These are phyloP conservation scores for Isaurus tuberculatus DNA, from an alignment of 92 coral and sea anemone species.

Conservation along the genomic window DNA sequence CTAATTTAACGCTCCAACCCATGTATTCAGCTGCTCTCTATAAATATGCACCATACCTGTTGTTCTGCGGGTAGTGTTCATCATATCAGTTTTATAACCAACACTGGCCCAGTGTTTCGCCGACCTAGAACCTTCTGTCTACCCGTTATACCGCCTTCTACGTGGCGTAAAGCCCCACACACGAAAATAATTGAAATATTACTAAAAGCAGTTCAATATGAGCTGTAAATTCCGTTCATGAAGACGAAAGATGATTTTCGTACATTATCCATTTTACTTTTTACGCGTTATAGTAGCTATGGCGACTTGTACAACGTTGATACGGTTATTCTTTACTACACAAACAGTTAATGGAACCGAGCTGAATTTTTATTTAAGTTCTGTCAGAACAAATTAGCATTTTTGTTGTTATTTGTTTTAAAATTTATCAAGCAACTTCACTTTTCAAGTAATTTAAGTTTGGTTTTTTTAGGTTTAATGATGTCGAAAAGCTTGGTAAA, in stretches of 20 bases:
- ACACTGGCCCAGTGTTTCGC: neutral
- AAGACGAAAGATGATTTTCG: neutral
- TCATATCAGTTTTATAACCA: neutral
- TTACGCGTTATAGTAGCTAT: neutral
- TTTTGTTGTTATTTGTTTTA: slow-evolving; percentile 44
- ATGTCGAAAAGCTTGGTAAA: neutral
- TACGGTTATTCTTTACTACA: neutral
- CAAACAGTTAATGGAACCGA: slow-evolving; percentile 19
- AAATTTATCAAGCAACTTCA: slow-evolving; percentile 22
- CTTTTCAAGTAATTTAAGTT: neutral
- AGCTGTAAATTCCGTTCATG: neutral
- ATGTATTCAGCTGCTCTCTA: neutral
- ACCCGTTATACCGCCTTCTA: neutral
- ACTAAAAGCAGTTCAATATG: slow-evolving; percentile 17
- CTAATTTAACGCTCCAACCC: neutral
- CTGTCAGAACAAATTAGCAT: slow-evolving; percentile 53
- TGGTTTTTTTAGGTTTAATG: neutral
- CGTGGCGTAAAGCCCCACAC: neutral
- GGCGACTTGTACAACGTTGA: slow-evolving; percentile 15
- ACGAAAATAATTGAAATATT: neutral
- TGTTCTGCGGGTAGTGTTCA: slow-evolving; percentile 14
- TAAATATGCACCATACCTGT: slow-evolving; percentile 15
- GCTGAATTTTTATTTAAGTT: slow-evolving; percentile 31
- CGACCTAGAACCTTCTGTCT: slow-evolving; percentile 28
- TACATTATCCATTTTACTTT: neutral